Base-by-base conservation (phyloP, 2,797 vertebrate species). In the Cyclura pinguis region DNA sequence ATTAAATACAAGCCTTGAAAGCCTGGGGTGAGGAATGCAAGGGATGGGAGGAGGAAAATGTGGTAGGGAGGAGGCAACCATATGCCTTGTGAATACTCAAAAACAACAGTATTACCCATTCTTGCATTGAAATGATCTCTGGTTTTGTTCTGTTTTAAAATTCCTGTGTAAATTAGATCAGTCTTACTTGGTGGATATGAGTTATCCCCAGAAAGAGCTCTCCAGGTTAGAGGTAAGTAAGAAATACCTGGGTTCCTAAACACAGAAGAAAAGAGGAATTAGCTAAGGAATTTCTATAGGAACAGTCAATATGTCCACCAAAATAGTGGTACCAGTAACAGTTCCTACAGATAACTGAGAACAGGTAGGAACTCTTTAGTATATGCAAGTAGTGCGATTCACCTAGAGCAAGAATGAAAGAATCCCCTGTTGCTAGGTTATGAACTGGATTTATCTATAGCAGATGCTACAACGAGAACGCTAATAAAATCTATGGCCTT, bases 401-500 rank as follows among this genome's bases (percentile, higher is more conserved):
- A 27, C 57, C 38, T 57, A 35, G 32, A 82, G 59, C 62, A 84
- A 84, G 72, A 35, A 84, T 4, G 57, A 74, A 76, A 76, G 10
- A 16, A n/a, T 64, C 76, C 20, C 57, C 57, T 16, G 22, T 47
- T 84, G 88, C 42, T 47, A 74, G 55, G 80, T 50, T 84, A 57
- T 77, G 81, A 64, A 42, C 80, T 77, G 42, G 81, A 84, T 84
- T 84, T 84, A 84, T 84, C 72, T 50, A 47, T 14, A 84, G 81
- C 81, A 89, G 81, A 89, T 76, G 81, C 55, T 84, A 50, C 72
- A 84, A 89, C 76, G 69, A 62, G 88, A 84, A 89, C 27, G 57
- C 72, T 89, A 89, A 74, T 83, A 88, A 89, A 84, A 89, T 74
- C 55, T 27, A 84, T 55, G 72, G 88, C n/a, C 81, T 64, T 77